Evolutionary conservation across 2,113 vertebrate species (phyloP), one percentile per base, ranked within the genome.

Genomic region (Chauna torquata): DNA sequence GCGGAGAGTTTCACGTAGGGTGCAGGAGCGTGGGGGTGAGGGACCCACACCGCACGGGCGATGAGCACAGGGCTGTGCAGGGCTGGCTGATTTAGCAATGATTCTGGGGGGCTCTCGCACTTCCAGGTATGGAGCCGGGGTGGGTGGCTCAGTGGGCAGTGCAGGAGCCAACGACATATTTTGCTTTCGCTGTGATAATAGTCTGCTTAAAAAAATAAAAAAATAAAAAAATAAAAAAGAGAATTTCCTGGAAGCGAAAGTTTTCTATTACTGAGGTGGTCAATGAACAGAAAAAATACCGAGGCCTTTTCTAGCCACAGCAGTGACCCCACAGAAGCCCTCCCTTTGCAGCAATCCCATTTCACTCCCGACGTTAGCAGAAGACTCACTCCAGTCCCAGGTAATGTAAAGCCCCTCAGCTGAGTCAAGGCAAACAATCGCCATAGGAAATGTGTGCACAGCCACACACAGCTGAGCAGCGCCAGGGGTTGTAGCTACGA

Each of bases 381-480:
- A 30, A 86, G 87, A 58, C 62, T 79, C 86, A 1, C 86, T 80
- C 58, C 9, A 49, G 75, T 94, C 70, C 81, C 84, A 45, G 89
- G 89, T 86, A 96, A 97, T 80, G 89, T 82, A 92, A 92, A 96
- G 86, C 88, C 86, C 40, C 3, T 92, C 88, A 84, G 86, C 90
- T 91, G 91, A 68, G 96, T 64, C 96, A 71, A 79, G 89, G 94
- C 89, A 95, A 96, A 94, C 84, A 94, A 61, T 68, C 0, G 8
- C 89, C 92, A 90, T 42, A 88, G 91, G 94, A 97, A 91, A 92
- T 92, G 89, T 95, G 96, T 96, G 96, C 88, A 65, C 77, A 94
- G 96, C 72, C 27, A 84, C 86, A 95, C 86, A 82, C 20, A 70
- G 89, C 84, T 85, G 96, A 96, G 93, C 96, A 92, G 88, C 19